Percentiles rank a stretch among this genome's conserved stretches.
phyloP scores from a whole-genome alignment of 2,113 vertebrate genomes.

The Tupaia chinensis region DNA sequence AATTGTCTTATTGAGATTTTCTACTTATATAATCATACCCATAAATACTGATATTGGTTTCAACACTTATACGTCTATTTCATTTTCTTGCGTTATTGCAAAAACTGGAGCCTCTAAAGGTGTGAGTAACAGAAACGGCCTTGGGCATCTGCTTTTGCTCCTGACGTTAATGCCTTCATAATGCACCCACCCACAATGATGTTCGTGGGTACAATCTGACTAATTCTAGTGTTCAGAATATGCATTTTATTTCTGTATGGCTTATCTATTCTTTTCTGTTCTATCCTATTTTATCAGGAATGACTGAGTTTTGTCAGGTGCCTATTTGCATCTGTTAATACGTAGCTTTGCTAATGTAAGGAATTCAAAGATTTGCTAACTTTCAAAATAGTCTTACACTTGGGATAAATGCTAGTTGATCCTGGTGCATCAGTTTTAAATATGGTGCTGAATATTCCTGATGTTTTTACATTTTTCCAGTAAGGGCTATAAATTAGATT shows the following conservation, averaged over 20 bases:
- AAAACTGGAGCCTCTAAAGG: neutral
- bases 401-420: neutral
- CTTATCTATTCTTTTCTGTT: neutral
- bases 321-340: neutral
- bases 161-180: neutral
- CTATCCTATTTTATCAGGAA: neutral
- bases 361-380: neutral
- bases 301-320: neutral
- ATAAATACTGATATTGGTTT: neutral
- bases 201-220: rapidly evolving
- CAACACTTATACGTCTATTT: neutral
- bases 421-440: neutral
- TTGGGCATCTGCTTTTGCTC: rapidly evolving
- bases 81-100: neutral
- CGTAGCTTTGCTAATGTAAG: neutral
- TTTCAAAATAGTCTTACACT: neutral
- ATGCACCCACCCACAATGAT: rapidly evolving
- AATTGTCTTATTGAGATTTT: neutral
- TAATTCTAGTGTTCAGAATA: rapidly evolving
- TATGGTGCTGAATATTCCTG: neutral
- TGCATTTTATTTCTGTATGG: neutral
- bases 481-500: neutral
- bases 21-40: neutral
- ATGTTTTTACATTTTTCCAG: neutral
- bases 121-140: rapidly evolving